phyloP scores from a whole-genome alignment of 2,113 vertebrate species.

The Rhagologus leucostigma region DNA sequence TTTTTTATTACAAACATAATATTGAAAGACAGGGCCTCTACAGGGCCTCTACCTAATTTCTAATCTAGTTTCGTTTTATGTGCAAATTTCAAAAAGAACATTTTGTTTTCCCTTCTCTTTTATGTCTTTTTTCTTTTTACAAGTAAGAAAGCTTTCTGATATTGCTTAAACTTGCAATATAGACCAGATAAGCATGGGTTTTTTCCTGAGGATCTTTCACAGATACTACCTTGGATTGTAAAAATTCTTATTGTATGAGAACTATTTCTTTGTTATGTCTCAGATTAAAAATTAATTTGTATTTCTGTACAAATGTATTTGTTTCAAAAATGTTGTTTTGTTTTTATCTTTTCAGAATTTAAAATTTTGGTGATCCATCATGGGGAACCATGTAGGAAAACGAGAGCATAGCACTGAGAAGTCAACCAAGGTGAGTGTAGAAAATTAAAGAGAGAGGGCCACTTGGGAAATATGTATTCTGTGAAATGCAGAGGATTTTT shows the following conservation, averaged over 20 bases:
- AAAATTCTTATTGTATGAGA: not conserved
- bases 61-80: not conserved
- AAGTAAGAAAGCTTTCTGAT: not conserved
- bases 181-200: not conserved
- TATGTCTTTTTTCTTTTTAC: not conserved
- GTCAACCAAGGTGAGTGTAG: slow-evolving; percentile 55
- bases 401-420: slow-evolving; percentile 56
- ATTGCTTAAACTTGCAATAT: not conserved
- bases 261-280: not conserved
- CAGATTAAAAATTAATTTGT: not conserved
- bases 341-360: slow-evolving; percentile 44
- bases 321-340: not conserved
- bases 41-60: not conserved
- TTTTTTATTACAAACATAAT: not conserved
- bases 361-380: not conserved
- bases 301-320: not conserved
- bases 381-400: slow-evolving; percentile 76
- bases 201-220: not conserved
- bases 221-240: not conserved
- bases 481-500: not conserved
- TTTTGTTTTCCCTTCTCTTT: not conserved
- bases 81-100: not conserved
- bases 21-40: rapidly evolving
- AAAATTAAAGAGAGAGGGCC: not conserved
- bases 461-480: not conserved